These are phyloP conservation scores for Sylvia atricapilla DNA, from an alignment of 2,113 vertebrate species.

Conservation along the genomic window DNA sequence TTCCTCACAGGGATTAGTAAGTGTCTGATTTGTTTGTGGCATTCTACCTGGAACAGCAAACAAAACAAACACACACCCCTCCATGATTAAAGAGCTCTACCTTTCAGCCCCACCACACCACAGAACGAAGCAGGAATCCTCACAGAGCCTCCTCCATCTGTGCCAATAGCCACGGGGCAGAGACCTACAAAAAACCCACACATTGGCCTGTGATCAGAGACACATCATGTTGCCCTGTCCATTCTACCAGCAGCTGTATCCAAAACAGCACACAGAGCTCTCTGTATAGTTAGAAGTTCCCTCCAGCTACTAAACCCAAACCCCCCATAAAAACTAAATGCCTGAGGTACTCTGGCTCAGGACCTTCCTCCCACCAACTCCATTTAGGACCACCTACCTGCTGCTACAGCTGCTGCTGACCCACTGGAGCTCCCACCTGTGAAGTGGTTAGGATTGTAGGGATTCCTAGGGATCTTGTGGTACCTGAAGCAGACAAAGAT, in stretches of 20 bases:
- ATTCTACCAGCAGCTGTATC: background rate
- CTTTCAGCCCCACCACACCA: slow-evolving; percentile 71
- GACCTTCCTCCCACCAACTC: background rate
- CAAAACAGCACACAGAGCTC: background rate
- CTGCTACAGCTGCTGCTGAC: slow-evolving; percentile 67
- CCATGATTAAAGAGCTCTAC: slow-evolving; percentile 26
- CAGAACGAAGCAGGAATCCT: slow-evolving; percentile 68
- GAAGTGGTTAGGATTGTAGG: slow-evolving; percentile 63
- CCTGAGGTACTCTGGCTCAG: background rate
- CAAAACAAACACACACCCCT: background rate
- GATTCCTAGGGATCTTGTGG: slow-evolving; percentile 65
- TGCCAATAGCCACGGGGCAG: slow-evolving; percentile 67
- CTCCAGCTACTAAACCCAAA: background rate
- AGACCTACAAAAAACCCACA: slow-evolving; percentile 53
- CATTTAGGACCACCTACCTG: slow-evolving; percentile 38
- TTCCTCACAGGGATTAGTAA: background rate
- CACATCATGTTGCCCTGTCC: background rate
- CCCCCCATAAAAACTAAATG: background rate
- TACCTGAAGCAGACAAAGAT: slow-evolving; percentile 37
- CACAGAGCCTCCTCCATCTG: slow-evolving; percentile 67
- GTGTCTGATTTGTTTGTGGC: background rate
- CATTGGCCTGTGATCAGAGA: background rate
- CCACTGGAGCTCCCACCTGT: slow-evolving; percentile 72
- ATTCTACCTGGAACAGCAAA: background rate
- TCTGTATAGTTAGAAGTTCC: background rate